These are phyloP conservation scores for Loxodonta africana DNA, from an alignment of 2,113 vertebrate genomes.

Conservation along the genomic window DNA sequence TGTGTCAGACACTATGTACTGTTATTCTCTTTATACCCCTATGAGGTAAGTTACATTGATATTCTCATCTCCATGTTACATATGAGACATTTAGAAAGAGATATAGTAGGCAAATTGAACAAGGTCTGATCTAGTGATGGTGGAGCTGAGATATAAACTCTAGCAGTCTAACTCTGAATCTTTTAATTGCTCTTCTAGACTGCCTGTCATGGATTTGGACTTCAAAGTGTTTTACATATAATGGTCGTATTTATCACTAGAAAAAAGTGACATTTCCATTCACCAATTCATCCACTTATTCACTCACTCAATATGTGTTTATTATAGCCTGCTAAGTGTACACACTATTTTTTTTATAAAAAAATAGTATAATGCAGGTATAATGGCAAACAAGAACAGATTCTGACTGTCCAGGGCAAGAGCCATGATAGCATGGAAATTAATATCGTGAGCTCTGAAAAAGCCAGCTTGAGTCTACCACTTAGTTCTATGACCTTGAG, in stretches of 20 bases:
- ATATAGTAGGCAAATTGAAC: accelerated
- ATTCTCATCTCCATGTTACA: neutral
- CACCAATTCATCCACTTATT: neutral
- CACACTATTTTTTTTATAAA: neutral
- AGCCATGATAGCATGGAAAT: neutral
- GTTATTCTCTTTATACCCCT: neutral
- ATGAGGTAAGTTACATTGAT: neutral
- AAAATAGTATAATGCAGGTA: neutral
- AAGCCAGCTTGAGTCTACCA: neutral
- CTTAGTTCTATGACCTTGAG: neutral
- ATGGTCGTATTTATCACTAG: neutral
- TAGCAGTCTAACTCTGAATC: neutral
- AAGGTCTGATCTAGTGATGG: neutral
- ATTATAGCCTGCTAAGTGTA: neutral
- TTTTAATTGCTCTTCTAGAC: neutral
- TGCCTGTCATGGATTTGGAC: neutral
- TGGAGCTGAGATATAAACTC: neutral
- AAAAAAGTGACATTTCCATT: neutral
- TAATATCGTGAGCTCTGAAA: neutral
- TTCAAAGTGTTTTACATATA: neutral
- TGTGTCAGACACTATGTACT: neutral
- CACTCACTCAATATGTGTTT: neutral
- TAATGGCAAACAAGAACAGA: neutral
- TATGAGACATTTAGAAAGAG: neutral
- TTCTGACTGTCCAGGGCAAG: neutral